Percentiles rank a stretch among this genome's conserved stretches.
Evolutionary conservation across 2,888 invertebrate species (phyloP).

Genomic region (Dioctria rufipes): DNA sequence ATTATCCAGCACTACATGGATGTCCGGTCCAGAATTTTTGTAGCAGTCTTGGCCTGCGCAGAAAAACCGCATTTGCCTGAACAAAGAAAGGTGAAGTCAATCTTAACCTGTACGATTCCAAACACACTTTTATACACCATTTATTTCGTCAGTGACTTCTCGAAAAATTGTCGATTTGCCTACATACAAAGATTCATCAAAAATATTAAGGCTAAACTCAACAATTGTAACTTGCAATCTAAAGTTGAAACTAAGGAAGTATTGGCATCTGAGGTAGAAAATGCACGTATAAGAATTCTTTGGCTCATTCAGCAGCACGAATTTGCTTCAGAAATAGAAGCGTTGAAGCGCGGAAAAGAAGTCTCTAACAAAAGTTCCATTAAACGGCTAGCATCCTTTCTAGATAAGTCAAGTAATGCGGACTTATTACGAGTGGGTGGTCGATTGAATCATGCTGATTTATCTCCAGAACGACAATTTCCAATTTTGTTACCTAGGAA

Average conservation of each 20-base stretch:
- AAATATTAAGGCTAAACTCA: neutral
- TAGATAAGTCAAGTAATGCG: neutral
- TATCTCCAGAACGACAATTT: slow-evolving; percentile 58
- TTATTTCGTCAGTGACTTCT: neutral
- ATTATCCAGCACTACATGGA: neutral
- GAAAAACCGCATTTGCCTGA: neutral
- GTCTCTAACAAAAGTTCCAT: no score
- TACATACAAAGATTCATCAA: neutral
- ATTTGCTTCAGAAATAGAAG: no score
- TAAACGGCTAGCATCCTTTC: no score
- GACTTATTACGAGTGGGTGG: slow-evolving; percentile 48
- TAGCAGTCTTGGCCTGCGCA: neutral
- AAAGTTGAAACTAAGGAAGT: no score
- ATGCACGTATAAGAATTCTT: neutral
- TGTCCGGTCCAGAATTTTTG: neutral
- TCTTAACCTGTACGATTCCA: neutral
- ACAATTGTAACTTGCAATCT: no score
- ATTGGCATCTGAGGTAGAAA: neutral
- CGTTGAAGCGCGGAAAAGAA: no score
- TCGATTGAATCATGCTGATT: slow-evolving; percentile 58
- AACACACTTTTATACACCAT: neutral
- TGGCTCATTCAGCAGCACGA: neutral
- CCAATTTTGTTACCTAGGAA: slow-evolving; percentile 61
- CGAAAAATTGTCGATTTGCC: neutral
- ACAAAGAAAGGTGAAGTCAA: neutral